phyloP scores from a whole-genome alignment of 1,140 invertebrate species.

The Diuraphis noxia region DNA sequence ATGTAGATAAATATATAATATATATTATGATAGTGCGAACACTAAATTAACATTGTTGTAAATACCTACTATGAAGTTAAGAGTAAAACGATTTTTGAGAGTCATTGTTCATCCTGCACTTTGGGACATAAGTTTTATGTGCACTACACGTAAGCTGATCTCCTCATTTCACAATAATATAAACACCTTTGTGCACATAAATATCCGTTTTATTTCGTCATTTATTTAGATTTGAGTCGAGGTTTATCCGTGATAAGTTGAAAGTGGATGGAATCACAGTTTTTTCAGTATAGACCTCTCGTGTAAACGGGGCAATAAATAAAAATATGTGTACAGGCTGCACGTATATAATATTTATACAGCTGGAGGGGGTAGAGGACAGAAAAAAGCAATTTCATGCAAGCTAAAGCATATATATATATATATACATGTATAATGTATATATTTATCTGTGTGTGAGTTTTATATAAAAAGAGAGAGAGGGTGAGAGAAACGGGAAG shows the following conservation, averaged over 20 bases:
- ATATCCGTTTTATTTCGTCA: slow-evolving; percentile 40
- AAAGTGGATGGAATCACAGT: not conserved
- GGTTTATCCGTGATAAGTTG: slow-evolving; percentile 3
- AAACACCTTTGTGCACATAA: slow-evolving; percentile 36
- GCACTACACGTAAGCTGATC: not conserved
- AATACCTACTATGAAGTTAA: not conserved
- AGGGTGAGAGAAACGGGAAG: not conserved
- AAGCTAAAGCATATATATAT: slow-evolving; percentile 45
- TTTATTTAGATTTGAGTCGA: slow-evolving; percentile 43
- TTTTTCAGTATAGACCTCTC: not conserved
- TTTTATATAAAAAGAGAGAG: slow-evolving; percentile 24
- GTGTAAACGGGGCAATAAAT: slow-evolving; percentile 49
- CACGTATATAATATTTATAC: slow-evolving; percentile 49
- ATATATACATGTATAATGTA: slow-evolving; percentile 20
- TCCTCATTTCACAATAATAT: not conserved
- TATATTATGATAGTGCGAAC: too few relatives aligned
- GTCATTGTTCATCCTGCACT: not conserved
- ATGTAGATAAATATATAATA: too few relatives aligned
- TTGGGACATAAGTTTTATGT: not conserved
- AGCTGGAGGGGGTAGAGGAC: slow-evolving; percentile 2
- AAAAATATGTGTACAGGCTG: slow-evolving; percentile 31
- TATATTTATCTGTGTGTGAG: not conserved
- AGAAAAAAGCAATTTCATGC: slow-evolving; percentile 53
- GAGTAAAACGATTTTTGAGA: not conserved
- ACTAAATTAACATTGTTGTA: not conserved